Conservation (phyloP, 2,888 invertebrate genomes). For the Lithophane socia region DNA sequence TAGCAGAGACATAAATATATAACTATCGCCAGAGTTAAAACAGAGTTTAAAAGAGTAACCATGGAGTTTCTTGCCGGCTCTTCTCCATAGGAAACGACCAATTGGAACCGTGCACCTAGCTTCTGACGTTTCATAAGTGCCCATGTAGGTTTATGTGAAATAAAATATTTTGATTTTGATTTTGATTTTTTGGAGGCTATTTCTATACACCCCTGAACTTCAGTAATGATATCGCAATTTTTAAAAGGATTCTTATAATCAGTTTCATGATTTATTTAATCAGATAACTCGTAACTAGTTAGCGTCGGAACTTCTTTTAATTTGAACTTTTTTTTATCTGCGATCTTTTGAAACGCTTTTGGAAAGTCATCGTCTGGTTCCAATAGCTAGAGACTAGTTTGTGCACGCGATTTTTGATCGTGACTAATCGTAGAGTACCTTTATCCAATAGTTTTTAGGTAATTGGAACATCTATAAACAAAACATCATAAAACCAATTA, state of each 20-base stretch:
- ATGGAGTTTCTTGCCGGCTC: too few relatives aligned
- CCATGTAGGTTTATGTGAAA: too few relatives aligned
- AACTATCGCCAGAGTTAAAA: too few relatives aligned
- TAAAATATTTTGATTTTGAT: too few relatives aligned
- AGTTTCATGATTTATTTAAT: constrained; percentile 29
- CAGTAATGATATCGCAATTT: constrained; percentile 8
- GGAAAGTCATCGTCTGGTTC: constrained; percentile 53
- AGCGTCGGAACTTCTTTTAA: constrained; percentile 42
- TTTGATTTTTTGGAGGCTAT: too few relatives aligned
- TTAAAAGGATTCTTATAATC: constrained; percentile 1
- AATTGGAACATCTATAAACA: too few relatives aligned
- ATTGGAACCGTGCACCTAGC: too few relatives aligned
- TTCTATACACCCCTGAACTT: constrained; percentile 1
- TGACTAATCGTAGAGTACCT: constrained; percentile 3
- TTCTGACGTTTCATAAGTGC: too few relatives aligned
- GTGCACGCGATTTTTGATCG: constrained; percentile 25
- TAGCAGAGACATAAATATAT: too few relatives aligned
- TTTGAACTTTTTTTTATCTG: constrained; percentile 45
- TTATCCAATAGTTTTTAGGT: background rate
- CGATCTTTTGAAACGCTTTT: constrained; percentile 47
- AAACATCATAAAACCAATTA: too few relatives aligned
- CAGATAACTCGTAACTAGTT: constrained; percentile 47
- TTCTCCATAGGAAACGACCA: too few relatives aligned
- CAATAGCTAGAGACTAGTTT: constrained; percentile 7
- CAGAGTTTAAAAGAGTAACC: too few relatives aligned